Conservation (phyloP, 2,888 invertebrate genomes). For the Deilephila elpenor region DNA sequence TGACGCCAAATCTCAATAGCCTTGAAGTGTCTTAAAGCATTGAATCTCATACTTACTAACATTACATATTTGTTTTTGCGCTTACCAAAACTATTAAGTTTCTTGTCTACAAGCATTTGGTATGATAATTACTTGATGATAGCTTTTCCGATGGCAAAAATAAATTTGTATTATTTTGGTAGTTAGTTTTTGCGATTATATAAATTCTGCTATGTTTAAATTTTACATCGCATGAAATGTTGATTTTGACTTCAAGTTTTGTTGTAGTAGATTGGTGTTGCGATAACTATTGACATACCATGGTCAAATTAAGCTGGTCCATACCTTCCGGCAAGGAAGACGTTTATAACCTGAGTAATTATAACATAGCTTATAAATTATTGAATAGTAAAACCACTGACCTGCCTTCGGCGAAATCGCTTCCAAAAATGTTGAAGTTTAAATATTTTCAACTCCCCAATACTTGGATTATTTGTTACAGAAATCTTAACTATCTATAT, state of each 20-base stretch:
- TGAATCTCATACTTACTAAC: slow-evolving; percentile 40
- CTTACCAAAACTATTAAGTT: slow-evolving; percentile 2
- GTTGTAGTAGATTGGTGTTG: not conserved
- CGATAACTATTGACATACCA: not conserved
- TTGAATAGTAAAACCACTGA: too few species aligned
- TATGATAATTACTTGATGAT: not conserved
- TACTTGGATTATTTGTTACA: too few species aligned
- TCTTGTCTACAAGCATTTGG: not conserved
- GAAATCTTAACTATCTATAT: too few species aligned
- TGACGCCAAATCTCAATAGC: slow-evolving; percentile 46
- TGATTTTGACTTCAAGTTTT: not conserved
- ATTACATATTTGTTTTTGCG: slow-evolving; percentile 29
- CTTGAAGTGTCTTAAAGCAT: slow-evolving; percentile 47
- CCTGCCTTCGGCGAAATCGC: too few species aligned
- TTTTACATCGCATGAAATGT: not conserved
- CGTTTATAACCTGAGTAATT: too few species aligned
- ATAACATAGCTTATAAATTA: too few species aligned
- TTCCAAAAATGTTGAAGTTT: too few species aligned
- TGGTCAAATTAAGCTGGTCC: not conserved
- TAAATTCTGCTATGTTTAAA: slow-evolving; percentile 21
- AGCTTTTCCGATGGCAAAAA: not conserved
- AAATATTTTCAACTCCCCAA: too few species aligned
- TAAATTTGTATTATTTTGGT: slow-evolving; percentile 20
- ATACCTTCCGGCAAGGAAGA: too few species aligned
- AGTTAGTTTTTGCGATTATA: slow-evolving; percentile 29